phyloP scores from a whole-genome alignment of 2,888 invertebrate species.

The Chymomyza procnemis region DNA sequence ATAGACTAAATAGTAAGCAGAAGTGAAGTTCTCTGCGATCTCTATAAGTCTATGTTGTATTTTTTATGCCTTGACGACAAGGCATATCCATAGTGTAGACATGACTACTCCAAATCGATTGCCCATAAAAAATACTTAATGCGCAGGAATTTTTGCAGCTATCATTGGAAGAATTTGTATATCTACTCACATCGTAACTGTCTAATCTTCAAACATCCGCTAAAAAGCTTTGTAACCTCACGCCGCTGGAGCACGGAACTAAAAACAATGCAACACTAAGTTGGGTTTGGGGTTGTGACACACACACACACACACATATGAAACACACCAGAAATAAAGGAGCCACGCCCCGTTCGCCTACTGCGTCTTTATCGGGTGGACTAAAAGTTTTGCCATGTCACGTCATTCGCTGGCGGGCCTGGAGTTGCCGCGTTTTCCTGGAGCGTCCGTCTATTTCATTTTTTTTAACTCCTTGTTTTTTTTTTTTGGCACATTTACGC shows the following conservation, averaged over 20 bases:
- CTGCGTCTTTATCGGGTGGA: constrained; percentile 68
- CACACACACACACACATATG: constrained; percentile 21
- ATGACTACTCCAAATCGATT: no score
- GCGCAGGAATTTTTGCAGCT: no score
- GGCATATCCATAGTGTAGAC: no score
- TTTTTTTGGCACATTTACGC: constrained; percentile 67
- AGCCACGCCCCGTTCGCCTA: constrained; percentile 41
- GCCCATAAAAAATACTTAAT: no score
- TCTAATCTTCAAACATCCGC: no score
- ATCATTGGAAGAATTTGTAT: no score
- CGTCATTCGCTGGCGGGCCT: constrained; percentile 58
- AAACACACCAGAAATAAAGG: constrained; percentile 17
- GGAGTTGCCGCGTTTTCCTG: constrained; percentile 14
- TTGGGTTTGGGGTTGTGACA: constrained; percentile 11
- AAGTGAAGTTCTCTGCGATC: no score
- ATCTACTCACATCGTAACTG: no score
- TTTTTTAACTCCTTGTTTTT: constrained; percentile 17
- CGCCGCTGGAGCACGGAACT: not conserved
- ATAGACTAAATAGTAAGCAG: no score
- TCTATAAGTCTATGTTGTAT: no score
- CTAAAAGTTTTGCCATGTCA: constrained; percentile 71
- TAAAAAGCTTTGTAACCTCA: not conserved
- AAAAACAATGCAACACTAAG: constrained; percentile 39
- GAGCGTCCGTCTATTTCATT: constrained; percentile 23
- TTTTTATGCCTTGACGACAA: no score